phyloP scores from a whole-genome alignment of 1,140 invertebrate species.

The silkworm (Bombyx mori) region ASM3026992v2 NC_085128.1:3922001-3922500 shows the following conservation, averaged over 20 bases:
- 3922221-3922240: slow-evolving; percentile 86
- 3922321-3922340: slow-evolving; percentile 79
- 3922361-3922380: slow-evolving; percentile 78
- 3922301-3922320: slow-evolving; percentile 76
- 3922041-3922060: no score
- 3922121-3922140: no score
- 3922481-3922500: no score
- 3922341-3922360: slow-evolving; percentile 74
- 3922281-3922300: slow-evolving; percentile 73
- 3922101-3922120: no score
- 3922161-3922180: no score
- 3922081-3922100: no score
- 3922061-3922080: no score
- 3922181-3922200: no score
- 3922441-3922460: slow-evolving; percentile 28
- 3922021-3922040: neutral
- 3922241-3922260: slow-evolving; percentile 75
- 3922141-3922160: no score
- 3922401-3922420: slow-evolving; percentile 68
- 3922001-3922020: neutral
- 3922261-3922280: slow-evolving; percentile 33
- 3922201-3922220: slow-evolving; percentile 72
- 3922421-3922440: slow-evolving; percentile 8
- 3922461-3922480: no score
- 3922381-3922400: slow-evolving; percentile 77